Evolutionary conservation across 2,113 vertebrate species (phyloP).

Genomic region (Cacatua alba): DNA sequence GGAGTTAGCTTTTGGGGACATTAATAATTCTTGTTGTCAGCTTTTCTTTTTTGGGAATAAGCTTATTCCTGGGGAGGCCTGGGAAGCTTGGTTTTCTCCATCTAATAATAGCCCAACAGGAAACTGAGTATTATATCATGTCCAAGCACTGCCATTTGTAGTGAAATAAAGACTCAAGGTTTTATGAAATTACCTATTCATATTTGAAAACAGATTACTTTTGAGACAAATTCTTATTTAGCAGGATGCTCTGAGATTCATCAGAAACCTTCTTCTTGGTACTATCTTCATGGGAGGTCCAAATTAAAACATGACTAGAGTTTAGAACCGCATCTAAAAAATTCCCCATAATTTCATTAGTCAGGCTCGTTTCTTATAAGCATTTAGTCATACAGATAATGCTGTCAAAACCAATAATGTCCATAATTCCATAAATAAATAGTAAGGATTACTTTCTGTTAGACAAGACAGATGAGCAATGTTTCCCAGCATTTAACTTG

Average conservation of each 20-base stretch:
- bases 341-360: background rate
- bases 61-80: background rate
- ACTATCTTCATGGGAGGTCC: background rate
- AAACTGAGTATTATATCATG: background rate
- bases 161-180: background rate
- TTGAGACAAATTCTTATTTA: background rate
- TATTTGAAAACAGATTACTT: background rate
- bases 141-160: background rate
- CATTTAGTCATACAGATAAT: background rate
- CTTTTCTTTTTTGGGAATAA: background rate
- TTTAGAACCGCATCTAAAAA: background rate
- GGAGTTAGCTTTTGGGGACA: background rate
- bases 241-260: background rate
- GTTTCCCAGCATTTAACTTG: background rate
- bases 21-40: conserved; percentile 5
- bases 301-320: background rate
- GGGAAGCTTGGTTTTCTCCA: background rate
- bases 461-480: background rate
- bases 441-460: background rate
- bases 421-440: background rate
- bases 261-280: background rate
- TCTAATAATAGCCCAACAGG: conserved; percentile 2
- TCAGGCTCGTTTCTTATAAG: background rate
- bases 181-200: background rate
- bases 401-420: background rate